These are phyloP conservation scores for Morinoia aosen DNA, from an alignment of 2,888 invertebrate species.

Conservation along the genomic window DNA sequence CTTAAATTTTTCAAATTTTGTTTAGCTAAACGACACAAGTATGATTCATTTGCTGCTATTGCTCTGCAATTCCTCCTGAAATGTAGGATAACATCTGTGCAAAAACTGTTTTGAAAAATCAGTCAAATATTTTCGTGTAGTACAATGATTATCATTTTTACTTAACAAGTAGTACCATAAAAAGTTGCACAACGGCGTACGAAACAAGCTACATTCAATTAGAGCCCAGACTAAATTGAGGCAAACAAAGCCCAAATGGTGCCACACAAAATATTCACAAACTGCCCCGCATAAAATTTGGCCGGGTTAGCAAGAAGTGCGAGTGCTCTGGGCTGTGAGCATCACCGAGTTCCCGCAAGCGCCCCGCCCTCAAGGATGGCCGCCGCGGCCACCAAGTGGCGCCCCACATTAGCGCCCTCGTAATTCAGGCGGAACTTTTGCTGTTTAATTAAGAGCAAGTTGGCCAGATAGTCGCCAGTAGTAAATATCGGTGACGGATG, in stretches of 20 bases:
- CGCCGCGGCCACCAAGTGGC: neutral
- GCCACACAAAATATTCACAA: neutral
- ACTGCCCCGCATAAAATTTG: neutral
- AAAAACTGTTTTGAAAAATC: no score
- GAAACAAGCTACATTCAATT: no score
- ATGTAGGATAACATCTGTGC: no score
- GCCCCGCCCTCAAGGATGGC: neutral
- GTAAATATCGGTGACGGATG: conserved; percentile 9
- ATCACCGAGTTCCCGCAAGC: neutral
- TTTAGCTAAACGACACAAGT: no score
- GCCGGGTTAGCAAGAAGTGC: neutral
- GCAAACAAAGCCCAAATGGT: neutral
- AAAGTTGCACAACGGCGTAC: no score
- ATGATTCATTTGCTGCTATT: no score
- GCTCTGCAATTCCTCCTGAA: no score
- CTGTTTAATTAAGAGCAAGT: conserved; percentile 12
- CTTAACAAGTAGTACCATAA: no score
- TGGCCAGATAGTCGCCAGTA: neutral
- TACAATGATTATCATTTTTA: no score
- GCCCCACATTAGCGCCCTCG: neutral
- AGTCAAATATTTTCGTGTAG: no score
- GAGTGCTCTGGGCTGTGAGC: neutral
- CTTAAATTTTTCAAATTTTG: no score
- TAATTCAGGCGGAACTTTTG: neutral
- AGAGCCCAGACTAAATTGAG: no score